A percentile compares a stretch with the other conserved stretches of the same genome.
Evolutionary conservation across 53 echinoderm and acorn worm species (phyloP).

Genomic region (Glandiceps talaboti): DNA sequence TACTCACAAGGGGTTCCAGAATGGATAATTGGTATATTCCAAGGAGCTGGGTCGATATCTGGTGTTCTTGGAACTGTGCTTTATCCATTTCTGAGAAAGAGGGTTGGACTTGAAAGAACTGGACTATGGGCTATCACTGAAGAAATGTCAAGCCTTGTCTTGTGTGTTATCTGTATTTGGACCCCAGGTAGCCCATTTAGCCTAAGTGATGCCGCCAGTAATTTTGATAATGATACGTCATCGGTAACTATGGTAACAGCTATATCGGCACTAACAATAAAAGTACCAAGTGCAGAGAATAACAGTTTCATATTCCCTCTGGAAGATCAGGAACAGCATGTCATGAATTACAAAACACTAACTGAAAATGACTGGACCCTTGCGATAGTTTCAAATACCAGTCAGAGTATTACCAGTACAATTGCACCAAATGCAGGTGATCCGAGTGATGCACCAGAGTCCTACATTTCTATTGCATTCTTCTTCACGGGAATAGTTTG

Average conservation of each 20-base stretch:
- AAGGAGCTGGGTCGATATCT: conserved; percentile 46
- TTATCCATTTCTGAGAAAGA: conserved; percentile 35
- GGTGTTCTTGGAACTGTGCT: conserved; percentile 74
- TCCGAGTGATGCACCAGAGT: background rate
- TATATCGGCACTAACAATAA: background rate
- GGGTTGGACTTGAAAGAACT: conserved; percentile 55
- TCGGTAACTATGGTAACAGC: background rate
- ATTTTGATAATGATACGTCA: background rate
- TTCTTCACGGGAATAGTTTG: conserved; percentile 59
- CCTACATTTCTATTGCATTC: conserved; percentile 28
- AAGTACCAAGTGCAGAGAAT: background rate
- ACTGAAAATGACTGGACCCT: too few relatives aligned
- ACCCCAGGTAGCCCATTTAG: conserved; percentile 63
- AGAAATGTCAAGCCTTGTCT: conserved; percentile 33
- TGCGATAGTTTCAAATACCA: too few relatives aligned
- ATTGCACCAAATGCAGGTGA: background rate
- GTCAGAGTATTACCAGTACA: too few relatives aligned
- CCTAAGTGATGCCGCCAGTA: background rate
- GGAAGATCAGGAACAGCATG: too few relatives aligned
- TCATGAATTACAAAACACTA: too few relatives aligned
- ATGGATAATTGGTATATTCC: conserved; percentile 52
- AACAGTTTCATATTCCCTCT: too few relatives aligned
- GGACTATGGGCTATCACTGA: conserved; percentile 52
- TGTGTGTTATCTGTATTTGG: conserved; percentile 60
- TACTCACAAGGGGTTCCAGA: conserved; percentile 71